A percentile compares a stretch with the other conserved stretches of the same genome.
Conservation (phyloP, 2,888 invertebrate species). For the Rhagophthalmus giganteus region DNA sequence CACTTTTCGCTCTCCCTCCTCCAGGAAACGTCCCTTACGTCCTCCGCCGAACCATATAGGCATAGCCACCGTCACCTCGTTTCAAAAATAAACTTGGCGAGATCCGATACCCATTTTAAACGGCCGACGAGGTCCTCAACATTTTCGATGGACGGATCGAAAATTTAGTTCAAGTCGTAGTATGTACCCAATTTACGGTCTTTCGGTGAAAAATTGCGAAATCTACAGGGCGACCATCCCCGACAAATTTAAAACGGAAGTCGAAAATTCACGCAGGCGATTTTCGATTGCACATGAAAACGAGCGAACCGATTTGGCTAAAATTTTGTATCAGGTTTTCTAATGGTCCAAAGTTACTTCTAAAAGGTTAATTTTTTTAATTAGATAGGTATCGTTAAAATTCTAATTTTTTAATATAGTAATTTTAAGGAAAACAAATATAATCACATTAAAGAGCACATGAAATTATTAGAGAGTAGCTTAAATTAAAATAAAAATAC, state of each 20-base stretch:
- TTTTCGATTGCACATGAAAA: neutral
- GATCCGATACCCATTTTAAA: conserved; percentile 34
- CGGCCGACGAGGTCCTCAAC: conserved; percentile 10
- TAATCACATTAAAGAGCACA: too few species aligned
- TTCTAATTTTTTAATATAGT: too few species aligned
- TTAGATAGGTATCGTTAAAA: too few species aligned
- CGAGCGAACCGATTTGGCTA: neutral
- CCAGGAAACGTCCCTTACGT: conserved; percentile 24
- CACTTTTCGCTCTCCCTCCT: conserved; percentile 25
- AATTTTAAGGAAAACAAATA: too few species aligned
- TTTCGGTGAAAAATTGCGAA: too few species aligned
- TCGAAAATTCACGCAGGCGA: neutral
- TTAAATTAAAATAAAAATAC: too few species aligned
- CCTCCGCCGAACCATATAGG: conserved; percentile 33
- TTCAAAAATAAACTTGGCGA: conserved; percentile 38
- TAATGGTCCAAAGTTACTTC: too few species aligned
- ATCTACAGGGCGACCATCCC: too few species aligned
- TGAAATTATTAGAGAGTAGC: too few species aligned
- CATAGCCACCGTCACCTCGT: conserved; percentile 33
- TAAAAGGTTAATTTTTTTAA: too few species aligned
- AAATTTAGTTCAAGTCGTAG: neutral
- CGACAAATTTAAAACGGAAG: too few species aligned
- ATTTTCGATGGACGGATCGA: conserved; percentile 9
- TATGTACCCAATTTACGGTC: too few species aligned
- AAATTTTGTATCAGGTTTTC: neutral